Evolutionary conservation across 1,140 invertebrate genomes (phyloP).

Genomic region (Saccostrea cuccullata): DNA sequence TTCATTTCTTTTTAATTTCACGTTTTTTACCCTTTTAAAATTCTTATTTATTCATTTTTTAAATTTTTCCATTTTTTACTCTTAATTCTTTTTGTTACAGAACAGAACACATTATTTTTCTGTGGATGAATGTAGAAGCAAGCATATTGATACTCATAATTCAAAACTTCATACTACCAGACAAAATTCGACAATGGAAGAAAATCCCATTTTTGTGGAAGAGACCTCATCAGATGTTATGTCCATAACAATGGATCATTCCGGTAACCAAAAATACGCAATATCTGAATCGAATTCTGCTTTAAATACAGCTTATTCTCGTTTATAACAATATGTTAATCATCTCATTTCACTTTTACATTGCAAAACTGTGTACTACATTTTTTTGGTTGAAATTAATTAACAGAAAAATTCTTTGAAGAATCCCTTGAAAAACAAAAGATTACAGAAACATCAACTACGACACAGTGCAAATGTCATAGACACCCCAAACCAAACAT

Average conservation of each 20-base stretch:
- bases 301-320: not conserved
- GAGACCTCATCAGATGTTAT: not conserved
- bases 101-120: not conserved
- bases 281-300: not conserved
- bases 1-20: not conserved
- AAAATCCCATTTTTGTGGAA: not conserved
- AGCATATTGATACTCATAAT: not conserved
- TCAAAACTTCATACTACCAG: not conserved
- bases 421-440: not conserved
- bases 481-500: not conserved
- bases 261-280: not conserved
- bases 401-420: not conserved
- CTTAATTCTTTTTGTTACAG: not conserved
- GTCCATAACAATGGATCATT: not conserved
- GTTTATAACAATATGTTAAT: not conserved
- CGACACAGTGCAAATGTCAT: not conserved
- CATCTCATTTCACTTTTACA: not conserved
- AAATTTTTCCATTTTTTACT: not conserved
- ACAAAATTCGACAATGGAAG: not conserved
- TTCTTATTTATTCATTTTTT: no score
- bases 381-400: not conserved
- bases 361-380: not conserved
- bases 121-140: not conserved
- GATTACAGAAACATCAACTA: not conserved
- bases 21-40: not conserved